Percentiles rank a stretch among this genome's conserved stretches.
Conservation (phyloP, 2,888 invertebrate species). For the Synanthedon myopaeformis region DNA sequence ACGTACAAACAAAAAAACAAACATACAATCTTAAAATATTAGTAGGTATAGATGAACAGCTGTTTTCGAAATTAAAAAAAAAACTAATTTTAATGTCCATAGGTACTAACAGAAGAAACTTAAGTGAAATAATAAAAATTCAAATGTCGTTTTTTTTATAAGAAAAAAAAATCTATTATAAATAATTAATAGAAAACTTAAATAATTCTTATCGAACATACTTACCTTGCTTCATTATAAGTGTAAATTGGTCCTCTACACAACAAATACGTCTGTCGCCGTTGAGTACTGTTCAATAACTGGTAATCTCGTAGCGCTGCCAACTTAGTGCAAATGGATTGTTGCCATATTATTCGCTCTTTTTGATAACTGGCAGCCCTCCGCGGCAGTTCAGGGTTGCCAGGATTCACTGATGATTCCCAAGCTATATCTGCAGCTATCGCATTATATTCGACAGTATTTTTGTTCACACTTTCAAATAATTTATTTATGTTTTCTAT, state of each 20-base stretch:
- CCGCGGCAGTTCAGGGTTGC: conserved; percentile 21
- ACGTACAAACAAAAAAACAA: too few relatives aligned
- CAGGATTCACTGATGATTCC: conserved; percentile 39
- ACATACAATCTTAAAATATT: too few relatives aligned
- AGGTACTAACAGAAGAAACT: too few relatives aligned
- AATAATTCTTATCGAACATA: conserved; percentile 17
- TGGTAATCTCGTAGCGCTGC: conserved; percentile 20
- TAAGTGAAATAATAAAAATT: too few relatives aligned
- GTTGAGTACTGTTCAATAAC: conserved; percentile 40
- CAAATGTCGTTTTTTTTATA: too few relatives aligned
- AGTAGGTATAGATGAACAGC: too few relatives aligned
- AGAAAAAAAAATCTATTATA: too few relatives aligned
- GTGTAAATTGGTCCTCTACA: conserved; percentile 74
- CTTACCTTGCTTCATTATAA: conserved; percentile 65
- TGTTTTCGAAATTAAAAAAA: too few relatives aligned
- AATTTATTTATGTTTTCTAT: conserved; percentile 17
- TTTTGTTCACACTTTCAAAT: conserved; percentile 39
- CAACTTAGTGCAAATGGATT: conserved; percentile 28
- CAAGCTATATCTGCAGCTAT: conserved; percentile 48
- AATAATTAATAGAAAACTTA: background rate
- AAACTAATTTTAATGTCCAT: too few relatives aligned
- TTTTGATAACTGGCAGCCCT: conserved; percentile 31
- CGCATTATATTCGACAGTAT: conserved; percentile 32
- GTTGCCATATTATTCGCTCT: conserved; percentile 38
- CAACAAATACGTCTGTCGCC: conserved; percentile 68